Evolutionary conservation across 2,113 vertebrate genomes (phyloP).

Genomic region (Rhombomys opimus): DNA sequence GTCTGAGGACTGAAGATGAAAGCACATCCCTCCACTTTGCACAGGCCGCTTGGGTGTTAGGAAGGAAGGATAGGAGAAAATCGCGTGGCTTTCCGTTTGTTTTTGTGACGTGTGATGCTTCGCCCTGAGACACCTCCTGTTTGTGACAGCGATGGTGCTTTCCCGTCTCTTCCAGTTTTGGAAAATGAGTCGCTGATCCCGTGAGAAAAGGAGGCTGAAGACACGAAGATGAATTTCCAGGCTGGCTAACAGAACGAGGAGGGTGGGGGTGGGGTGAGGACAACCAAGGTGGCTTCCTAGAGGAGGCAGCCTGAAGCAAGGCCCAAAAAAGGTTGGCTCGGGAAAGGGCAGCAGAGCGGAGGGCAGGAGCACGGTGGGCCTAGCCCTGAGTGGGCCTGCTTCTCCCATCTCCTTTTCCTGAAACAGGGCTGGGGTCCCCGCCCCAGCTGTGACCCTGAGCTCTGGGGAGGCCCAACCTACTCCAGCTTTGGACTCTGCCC

Average conservation of each 20-base stretch:
- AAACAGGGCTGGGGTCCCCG: background rate
- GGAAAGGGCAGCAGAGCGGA: background rate
- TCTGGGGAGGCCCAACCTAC: conserved; percentile 15
- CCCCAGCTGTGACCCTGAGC: accelerated
- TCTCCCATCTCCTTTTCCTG: background rate
- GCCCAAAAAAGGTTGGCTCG: background rate
- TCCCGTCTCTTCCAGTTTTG: background rate
- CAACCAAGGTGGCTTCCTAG: background rate
- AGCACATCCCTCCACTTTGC: background rate
- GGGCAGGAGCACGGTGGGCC: background rate
- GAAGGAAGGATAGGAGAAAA: background rate
- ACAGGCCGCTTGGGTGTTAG: background rate
- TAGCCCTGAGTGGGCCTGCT: background rate
- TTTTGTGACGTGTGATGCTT: background rate
- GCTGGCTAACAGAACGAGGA: background rate
- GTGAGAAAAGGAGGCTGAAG: background rate
- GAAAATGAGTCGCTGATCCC: background rate
- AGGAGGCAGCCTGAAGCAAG: background rate
- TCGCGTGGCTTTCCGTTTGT: background rate
- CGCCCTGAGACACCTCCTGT: background rate
- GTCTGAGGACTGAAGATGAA: background rate
- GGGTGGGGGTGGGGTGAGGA: too few relatives aligned
- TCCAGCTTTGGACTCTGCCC: conserved; percentile 71
- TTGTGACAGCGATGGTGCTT: background rate
- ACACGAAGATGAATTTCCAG: background rate